These are phyloP conservation scores for Acanthurus lineatus DNA, from an alignment of 2,797 vertebrate species.

Conservation along the genomic window DNA sequence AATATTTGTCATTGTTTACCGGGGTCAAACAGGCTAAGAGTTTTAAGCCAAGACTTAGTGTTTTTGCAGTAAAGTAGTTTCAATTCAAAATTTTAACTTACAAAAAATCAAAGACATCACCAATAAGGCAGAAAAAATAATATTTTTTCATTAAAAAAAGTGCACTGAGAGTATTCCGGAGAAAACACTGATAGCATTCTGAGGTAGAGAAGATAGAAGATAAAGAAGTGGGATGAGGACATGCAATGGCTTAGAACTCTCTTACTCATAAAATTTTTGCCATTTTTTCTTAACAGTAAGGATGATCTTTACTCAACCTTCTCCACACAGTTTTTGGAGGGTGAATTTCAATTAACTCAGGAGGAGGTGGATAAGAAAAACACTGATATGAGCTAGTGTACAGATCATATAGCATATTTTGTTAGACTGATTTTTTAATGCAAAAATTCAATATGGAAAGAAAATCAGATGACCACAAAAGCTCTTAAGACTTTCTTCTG, in stretches of 20 bases:
- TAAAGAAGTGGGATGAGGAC: neutral
- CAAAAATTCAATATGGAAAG: neutral
- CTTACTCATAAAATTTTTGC: neutral
- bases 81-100: neutral
- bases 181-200: too few species aligned
- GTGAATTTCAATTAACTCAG: neutral
- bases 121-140: too few species aligned
- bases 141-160: neutral
- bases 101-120: too few species aligned
- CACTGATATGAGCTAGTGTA: neutral
- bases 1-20: neutral
- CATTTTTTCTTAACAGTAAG: neutral
- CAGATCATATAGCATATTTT: neutral
- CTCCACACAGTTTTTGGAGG: neutral
- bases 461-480: conserved; percentile 2
- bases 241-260: neutral
- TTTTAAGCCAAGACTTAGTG: neutral
- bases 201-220: neutral
- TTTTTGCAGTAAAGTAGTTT: neutral
- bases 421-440: conserved; percentile 7
- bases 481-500: neutral
- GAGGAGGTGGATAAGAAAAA: conserved; percentile 4
- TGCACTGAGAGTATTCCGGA: too few species aligned
- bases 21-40: neutral
- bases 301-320: neutral